These are phyloP conservation scores for Julus scandinavius DNA, from an alignment of 2,888 invertebrate species.

Conservation along the genomic window DNA sequence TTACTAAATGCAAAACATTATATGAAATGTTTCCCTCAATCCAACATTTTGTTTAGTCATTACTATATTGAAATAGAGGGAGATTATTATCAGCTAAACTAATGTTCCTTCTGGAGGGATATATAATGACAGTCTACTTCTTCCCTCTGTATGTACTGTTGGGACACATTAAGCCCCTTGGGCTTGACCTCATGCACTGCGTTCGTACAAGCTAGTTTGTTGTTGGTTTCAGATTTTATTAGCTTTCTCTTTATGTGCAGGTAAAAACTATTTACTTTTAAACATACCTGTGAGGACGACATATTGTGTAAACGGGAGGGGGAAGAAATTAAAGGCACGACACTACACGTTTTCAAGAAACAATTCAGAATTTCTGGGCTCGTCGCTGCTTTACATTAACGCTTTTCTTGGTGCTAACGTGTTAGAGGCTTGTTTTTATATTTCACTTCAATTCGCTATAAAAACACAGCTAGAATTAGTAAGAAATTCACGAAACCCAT, in stretches of 20 bases:
- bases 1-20: too few relatives aligned
- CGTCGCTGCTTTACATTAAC: constrained; percentile 11
- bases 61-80: too few relatives aligned
- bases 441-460: too few relatives aligned
- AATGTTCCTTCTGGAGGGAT: neutral
- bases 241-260: constrained; percentile 36
- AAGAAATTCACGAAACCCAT: neutral
- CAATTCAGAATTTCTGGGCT: constrained; percentile 19
- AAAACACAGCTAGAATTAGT: neutral
- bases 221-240: constrained; percentile 42
- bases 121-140: neutral
- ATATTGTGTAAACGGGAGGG: constrained; percentile 9
- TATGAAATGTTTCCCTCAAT: too few relatives aligned
- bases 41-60: too few relatives aligned
- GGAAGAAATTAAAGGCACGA: neutral
- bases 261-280: constrained; percentile 43
- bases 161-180: neutral
- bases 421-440: neutral
- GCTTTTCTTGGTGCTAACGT: neutral
- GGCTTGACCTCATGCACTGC: constrained; percentile 4
- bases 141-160: neutral
- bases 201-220: neutral
- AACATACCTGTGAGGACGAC: neutral
- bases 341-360: neutral
- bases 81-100: too few relatives aligned